Evolutionary conservation across 2,797 vertebrate species (phyloP).

Genomic region (Hoplostethus atlanticus): DNA sequence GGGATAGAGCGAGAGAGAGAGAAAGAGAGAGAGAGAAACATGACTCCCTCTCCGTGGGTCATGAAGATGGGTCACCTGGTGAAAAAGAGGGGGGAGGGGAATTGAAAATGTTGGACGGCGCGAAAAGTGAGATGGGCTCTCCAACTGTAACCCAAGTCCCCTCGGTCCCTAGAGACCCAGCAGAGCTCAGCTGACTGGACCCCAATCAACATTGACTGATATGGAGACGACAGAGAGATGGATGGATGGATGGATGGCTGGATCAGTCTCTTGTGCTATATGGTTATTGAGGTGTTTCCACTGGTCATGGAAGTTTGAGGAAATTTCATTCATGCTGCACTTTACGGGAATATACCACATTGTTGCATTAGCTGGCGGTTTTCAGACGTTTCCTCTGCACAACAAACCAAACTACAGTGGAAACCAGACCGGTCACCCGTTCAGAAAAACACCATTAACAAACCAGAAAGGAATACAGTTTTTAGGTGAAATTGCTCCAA

Average conservation of each 20-base stretch:
- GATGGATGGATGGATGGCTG: constrained; percentile 39
- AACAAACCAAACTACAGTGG: background rate
- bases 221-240: constrained; percentile 53
- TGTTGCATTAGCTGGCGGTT: background rate
- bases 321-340: background rate
- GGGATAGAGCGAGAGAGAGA: constrained; percentile 21
- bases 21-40: constrained; percentile 64
- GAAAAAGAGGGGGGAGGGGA: constrained; percentile 67
- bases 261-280: constrained; percentile 25
- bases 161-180: constrained; percentile 70
- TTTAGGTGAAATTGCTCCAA: background rate
- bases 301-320: constrained; percentile 13
- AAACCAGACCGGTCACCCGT: background rate
- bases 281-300: constrained; percentile 10
- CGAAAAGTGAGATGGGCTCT: constrained; percentile 85
- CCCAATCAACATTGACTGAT: constrained; percentile 79
- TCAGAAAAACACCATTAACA: background rate
- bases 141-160: constrained; percentile 83
- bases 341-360: background rate
- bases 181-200: constrained; percentile 79
- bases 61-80: constrained; percentile 83
- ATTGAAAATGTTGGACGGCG: constrained; percentile 78
- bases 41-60: constrained; percentile 74
- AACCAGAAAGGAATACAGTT: background rate
- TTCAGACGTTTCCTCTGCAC: background rate